phyloP scores from a whole-genome alignment of 2,797 vertebrate species.

The Syncerus caffer region DNA sequence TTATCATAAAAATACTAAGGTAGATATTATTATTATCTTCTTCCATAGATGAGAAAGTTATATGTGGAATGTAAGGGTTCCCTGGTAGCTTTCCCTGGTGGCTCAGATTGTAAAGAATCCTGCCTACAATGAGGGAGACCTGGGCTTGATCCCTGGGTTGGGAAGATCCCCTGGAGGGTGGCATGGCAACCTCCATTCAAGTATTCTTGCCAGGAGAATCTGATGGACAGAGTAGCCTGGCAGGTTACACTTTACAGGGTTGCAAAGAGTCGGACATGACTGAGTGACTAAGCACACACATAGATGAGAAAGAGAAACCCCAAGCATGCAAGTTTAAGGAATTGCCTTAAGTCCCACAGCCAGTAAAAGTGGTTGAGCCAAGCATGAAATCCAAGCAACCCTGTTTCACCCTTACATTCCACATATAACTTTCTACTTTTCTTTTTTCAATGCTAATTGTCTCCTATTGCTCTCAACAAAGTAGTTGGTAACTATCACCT shows the following conservation, averaged over 20 bases:
- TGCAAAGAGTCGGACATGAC: fast-evolving
- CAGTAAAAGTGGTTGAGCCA: background rate
- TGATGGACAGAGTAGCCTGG: background rate
- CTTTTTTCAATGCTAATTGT: background rate
- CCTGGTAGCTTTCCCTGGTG: background rate
- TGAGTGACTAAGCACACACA: background rate
- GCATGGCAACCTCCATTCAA: background rate
- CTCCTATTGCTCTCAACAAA: background rate
- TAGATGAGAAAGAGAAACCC: background rate
- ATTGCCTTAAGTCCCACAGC: background rate
- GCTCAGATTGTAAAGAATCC: background rate
- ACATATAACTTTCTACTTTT: background rate
- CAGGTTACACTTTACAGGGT: background rate
- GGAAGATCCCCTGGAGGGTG: background rate
- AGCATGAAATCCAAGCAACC: background rate
- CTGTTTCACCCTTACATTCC: background rate
- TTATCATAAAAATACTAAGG: background rate
- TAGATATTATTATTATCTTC: background rate
- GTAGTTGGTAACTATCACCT: background rate
- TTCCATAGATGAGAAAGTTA: background rate
- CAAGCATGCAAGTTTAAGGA: background rate
- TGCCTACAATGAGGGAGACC: background rate
- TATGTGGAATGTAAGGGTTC: background rate
- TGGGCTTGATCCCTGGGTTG: background rate
- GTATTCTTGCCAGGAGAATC: background rate